Evolutionary conservation across 2,797 vertebrate genomes (phyloP).

Genomic region (Nyctibius grandis): DNA sequence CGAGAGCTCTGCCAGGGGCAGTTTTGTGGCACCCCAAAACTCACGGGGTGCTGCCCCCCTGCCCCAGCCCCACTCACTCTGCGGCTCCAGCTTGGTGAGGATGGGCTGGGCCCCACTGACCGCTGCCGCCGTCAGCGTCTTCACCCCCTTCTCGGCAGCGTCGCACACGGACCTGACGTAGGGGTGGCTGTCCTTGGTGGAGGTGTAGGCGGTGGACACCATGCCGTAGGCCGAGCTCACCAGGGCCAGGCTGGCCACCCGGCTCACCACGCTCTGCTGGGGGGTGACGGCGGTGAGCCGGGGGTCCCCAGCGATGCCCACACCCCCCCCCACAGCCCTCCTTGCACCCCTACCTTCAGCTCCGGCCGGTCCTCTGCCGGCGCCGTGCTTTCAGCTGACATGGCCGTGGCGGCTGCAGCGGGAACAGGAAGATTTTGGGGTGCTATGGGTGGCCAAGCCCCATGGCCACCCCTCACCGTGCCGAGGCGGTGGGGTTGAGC

Average conservation of each 20-base stretch:
- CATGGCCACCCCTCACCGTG: neutral
- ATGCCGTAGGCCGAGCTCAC: neutral
- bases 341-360: neutral
- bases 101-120: neutral
- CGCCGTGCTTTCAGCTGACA: neutral
- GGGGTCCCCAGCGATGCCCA: neutral
- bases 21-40: neutral
- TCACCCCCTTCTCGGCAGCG: neutral
- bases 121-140: neutral
- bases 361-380: neutral
- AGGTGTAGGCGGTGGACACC: neutral
- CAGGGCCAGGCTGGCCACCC: conserved; percentile 73
- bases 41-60: neutral
- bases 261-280: conserved; percentile 77
- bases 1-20: neutral
- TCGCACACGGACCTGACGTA: neutral
- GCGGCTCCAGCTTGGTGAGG: conserved; percentile 53
- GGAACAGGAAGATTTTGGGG: neutral
- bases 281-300: fast-evolving
- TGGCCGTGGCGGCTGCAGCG: neutral
- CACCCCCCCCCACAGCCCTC: fast-evolving
- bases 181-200: conserved; percentile 87
- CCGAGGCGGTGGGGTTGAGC: neutral
- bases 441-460: neutral
- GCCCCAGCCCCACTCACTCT: conserved; percentile 45